Percentiles rank a stretch among this genome's conserved stretches.
phyloP scores from a whole-genome alignment of 2,113 vertebrate species.

The Vulpes vulpes region DNA sequence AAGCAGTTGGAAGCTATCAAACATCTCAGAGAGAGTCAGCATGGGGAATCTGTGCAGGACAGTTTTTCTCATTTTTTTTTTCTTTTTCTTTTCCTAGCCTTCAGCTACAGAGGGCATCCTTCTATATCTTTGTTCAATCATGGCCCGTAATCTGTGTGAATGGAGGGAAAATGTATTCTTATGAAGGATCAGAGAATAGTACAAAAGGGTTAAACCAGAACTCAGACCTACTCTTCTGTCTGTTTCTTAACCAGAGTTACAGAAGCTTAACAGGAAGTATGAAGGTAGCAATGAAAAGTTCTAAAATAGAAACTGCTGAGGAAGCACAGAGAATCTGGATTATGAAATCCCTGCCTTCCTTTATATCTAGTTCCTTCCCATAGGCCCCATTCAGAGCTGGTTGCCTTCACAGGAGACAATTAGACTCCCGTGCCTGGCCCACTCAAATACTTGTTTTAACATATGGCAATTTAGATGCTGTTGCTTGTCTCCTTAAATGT shows the following conservation, averaged over 20 bases:
- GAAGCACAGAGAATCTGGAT: constrained; percentile 11
- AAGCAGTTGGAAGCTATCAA: background rate
- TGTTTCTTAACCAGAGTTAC: background rate
- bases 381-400: background rate
- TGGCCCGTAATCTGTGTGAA: background rate
- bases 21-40: background rate
- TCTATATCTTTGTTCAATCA: background rate
- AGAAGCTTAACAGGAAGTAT: background rate
- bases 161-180: background rate
- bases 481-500: constrained; percentile 64
- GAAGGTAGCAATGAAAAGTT: constrained; percentile 10
- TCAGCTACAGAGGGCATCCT: background rate
- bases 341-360: background rate
- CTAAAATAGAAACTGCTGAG: constrained; percentile 51
- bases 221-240: background rate
- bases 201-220: background rate
- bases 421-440: constrained; percentile 40
- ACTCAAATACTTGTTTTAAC: constrained; percentile 63
- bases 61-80: background rate
- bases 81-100: background rate
- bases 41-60: background rate
- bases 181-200: background rate
- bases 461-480: constrained; percentile 62
- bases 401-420: constrained; percentile 41
- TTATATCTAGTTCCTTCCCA: background rate